Evolutionary conservation across 2,113 vertebrate species (phyloP).

Genomic region (Heterochromis multidens): DNA sequence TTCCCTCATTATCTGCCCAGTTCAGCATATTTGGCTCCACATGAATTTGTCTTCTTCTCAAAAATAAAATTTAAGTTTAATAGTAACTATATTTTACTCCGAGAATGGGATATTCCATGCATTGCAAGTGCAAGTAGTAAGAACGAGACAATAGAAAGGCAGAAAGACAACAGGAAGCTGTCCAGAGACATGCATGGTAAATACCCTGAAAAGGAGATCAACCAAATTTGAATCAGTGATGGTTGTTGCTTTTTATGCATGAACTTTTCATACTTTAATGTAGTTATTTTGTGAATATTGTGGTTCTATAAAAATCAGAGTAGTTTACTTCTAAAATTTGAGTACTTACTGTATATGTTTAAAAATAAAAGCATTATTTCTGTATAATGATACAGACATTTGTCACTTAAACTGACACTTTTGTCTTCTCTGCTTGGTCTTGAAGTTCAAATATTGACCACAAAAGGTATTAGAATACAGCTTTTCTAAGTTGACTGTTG

Average conservation of each 20-base stretch:
- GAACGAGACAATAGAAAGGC: neutral
- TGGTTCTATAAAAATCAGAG: neutral
- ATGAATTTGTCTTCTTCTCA: neutral
- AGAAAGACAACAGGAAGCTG: neutral
- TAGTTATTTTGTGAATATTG: neutral
- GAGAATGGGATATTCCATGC: neutral
- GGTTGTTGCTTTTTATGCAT: neutral
- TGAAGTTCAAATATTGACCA: conserved; percentile 47
- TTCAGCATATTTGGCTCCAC: neutral
- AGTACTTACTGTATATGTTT: neutral
- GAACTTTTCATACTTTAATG: too few species aligned
- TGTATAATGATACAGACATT: neutral
- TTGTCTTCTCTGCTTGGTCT: neutral
- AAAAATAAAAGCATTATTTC: neutral
- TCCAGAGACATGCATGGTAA: neutral
- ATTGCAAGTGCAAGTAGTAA: neutral
- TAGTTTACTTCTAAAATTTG: neutral
- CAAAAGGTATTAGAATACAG: conserved; percentile 59
- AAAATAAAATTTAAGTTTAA: neutral
- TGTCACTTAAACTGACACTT: neutral
- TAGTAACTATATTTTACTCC: neutral
- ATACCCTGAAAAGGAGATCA: neutral
- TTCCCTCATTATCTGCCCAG: neutral
- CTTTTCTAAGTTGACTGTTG: conserved; percentile 44
- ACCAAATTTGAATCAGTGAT: neutral